Evolutionary conservation across 1,140 invertebrate species (phyloP).

Genomic region (Episyrphus balteatus): DNA sequence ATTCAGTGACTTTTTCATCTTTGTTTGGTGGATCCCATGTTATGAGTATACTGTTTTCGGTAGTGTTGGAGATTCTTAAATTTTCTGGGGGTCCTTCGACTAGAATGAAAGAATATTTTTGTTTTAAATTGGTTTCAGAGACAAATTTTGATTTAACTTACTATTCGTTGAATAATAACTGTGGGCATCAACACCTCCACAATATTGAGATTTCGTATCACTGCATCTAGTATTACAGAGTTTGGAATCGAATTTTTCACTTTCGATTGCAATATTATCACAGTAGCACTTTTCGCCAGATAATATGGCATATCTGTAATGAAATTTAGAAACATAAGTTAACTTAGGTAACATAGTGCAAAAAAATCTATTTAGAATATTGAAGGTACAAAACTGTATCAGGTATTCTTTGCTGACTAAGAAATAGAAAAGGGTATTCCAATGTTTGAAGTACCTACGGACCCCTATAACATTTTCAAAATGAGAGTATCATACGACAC

Average conservation of each 20-base stretch:
- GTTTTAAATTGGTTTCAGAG: not conserved
- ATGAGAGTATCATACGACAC: too few relatives aligned
- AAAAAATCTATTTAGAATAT: too few relatives aligned
- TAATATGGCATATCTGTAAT: constrained; percentile 21
- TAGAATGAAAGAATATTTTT: constrained; percentile 1
- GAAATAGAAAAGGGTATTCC: too few relatives aligned
- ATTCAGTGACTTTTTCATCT: constrained; percentile 36
- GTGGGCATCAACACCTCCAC: constrained; percentile 39
- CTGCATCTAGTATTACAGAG: constrained; percentile 39
- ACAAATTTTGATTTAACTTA: not conserved
- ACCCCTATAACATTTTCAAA: too few relatives aligned
- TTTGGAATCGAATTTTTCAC: constrained; percentile 21
- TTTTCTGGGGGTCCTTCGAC: constrained; percentile 39
- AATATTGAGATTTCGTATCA: constrained; percentile 42
- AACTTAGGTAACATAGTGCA: too few relatives aligned
- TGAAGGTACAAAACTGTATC: too few relatives aligned
- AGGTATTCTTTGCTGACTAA: too few relatives aligned
- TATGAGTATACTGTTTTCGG: constrained; percentile 41
- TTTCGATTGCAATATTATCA: constrained; percentile 13
- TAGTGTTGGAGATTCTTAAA: constrained; percentile 37
- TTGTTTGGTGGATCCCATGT: constrained; percentile 39
- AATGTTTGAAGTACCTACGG: too few relatives aligned
- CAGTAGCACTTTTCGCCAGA: constrained; percentile 27
- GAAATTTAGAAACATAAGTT: not conserved
- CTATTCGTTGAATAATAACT: constrained; percentile 44